Conservation (phyloP, 2,113 vertebrate genomes). For the Hypocryptadius cinnamomeus region DNA sequence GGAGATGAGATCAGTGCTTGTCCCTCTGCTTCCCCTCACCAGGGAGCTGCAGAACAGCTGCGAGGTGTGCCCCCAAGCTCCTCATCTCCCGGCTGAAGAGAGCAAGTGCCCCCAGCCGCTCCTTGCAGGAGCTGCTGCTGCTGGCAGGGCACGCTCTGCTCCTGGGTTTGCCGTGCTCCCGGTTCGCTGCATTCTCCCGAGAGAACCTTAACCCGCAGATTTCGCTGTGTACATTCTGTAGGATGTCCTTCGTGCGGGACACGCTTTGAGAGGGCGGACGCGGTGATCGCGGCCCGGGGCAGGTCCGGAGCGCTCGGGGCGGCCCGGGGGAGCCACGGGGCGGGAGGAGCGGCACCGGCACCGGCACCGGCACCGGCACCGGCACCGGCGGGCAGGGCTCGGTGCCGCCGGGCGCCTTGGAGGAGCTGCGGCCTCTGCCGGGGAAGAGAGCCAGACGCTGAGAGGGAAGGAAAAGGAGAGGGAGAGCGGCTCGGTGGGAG, state of each 20-base stretch:
- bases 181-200: neutral
- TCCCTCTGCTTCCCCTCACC: neutral
- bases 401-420: conserved; percentile 30
- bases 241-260: too few relatives aligned
- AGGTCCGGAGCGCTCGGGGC: neutral
- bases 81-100: neutral
- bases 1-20: neutral
- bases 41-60: neutral
- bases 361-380: too few relatives aligned
- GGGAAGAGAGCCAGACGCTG: neutral
- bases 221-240: neutral
- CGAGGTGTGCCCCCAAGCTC: neutral
- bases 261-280: neutral
- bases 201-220: accelerated
- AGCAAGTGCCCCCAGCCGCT: neutral
- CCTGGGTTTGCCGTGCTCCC: accelerated
- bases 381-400: neutral
- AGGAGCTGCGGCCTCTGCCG: neutral
- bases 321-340: too few relatives aligned
- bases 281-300: neutral
- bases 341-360: too few relatives aligned
- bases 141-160: neutral
- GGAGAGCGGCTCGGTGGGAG: neutral
- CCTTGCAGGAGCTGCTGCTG: neutral
- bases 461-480: neutral